phyloP scores from a whole-genome alignment of 1,140 invertebrate species.

The Drosophila rufa region DNA sequence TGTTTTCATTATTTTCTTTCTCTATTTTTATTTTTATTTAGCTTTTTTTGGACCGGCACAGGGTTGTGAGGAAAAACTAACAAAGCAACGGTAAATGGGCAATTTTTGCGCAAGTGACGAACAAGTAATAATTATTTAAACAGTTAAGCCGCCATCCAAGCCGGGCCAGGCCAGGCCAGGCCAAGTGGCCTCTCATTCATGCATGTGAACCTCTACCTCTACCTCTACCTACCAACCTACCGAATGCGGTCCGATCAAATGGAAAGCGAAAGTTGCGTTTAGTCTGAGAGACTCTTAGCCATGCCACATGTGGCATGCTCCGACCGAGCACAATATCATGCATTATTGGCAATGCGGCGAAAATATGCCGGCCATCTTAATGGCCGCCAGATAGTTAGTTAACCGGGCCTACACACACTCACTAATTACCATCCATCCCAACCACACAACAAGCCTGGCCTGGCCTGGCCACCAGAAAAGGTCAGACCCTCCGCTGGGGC shows the following conservation, averaged over 20 bases:
- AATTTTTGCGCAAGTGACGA: slow-evolving; percentile 65
- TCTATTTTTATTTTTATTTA: slow-evolving; percentile 9
- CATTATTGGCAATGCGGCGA: slow-evolving; percentile 18
- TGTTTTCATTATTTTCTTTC: slow-evolving; percentile 51
- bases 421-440: slow-evolving; percentile 37
- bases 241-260: slow-evolving; percentile 53
- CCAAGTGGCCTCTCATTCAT: slow-evolving; percentile 39
- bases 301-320: slow-evolving; percentile 40
- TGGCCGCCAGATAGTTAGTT: slow-evolving; percentile 10
- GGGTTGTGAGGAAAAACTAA: slow-evolving; percentile 57
- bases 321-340: slow-evolving; percentile 41
- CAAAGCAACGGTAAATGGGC: slow-evolving; percentile 64
- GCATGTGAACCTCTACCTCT: slow-evolving; percentile 33
- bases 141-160: slow-evolving; percentile 47
- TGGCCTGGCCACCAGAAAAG: slow-evolving; percentile 8
- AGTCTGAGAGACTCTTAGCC: slow-evolving; percentile 12
- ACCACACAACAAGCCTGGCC: neutral
- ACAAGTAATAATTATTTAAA: slow-evolving; percentile 70
- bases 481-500: slow-evolving; percentile 7
- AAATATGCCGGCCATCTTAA: slow-evolving; percentile 43
- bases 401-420: slow-evolving; percentile 16
- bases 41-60: slow-evolving; percentile 33
- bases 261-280: slow-evolving; percentile 57
- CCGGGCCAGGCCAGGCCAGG: neutral
- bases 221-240: slow-evolving; percentile 18